A percentile compares a stretch with the other conserved stretches of the same genome.
Evolutionary conservation across 2,113 vertebrate species (phyloP).

Genomic region (Menura novaehollandiae): DNA sequence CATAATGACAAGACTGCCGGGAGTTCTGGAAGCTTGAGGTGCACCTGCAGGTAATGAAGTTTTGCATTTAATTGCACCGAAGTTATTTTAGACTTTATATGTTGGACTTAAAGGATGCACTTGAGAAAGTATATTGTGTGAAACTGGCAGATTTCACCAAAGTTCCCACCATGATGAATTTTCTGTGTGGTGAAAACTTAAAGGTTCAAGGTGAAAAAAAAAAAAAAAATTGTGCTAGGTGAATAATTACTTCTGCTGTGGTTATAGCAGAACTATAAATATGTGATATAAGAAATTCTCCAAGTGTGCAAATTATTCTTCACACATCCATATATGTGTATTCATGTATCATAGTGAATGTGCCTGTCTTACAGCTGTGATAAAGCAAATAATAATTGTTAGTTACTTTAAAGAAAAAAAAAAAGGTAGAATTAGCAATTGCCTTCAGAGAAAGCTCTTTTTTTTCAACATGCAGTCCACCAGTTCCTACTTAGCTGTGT

Average conservation of each 20-base stretch:
- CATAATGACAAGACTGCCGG: background rate
- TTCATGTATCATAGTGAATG: background rate
- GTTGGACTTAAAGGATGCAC: background rate
- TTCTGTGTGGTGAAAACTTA: background rate
- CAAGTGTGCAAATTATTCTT: background rate
- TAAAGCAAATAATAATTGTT: background rate
- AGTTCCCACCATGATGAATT: background rate
- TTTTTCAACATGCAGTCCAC: background rate
- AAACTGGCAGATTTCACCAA: background rate
- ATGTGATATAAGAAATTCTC: background rate
- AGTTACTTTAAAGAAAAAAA: background rate
- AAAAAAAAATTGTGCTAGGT: background rate
- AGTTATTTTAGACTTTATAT: background rate
- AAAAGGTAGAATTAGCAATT: background rate
- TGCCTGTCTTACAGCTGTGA: background rate
- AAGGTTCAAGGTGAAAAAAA: background rate
- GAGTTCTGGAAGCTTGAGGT: conserved; percentile 11
- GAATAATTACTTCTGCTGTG: background rate
- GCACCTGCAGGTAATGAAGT: conserved; percentile 33
- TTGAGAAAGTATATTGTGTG: background rate
- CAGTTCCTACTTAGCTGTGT: background rate
- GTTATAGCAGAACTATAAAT: background rate
- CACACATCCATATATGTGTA: background rate
- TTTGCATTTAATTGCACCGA: conserved; percentile 21
- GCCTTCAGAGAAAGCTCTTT: background rate